phyloP scores from a whole-genome alignment of 2,113 vertebrate genomes.

The Actinemys pallida region DNA sequence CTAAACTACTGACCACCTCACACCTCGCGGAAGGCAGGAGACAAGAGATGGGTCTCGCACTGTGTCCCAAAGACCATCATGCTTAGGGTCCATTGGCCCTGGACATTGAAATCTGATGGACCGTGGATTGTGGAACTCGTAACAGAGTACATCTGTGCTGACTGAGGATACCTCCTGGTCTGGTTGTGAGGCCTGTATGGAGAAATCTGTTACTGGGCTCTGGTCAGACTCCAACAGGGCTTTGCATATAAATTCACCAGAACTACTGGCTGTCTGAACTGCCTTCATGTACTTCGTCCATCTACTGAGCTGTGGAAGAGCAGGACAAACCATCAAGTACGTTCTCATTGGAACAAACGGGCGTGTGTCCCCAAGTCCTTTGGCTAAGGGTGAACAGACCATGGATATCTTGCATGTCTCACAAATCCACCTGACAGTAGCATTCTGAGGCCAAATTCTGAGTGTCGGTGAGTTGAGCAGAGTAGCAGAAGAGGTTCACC shows the following conservation, averaged over 20 bases:
- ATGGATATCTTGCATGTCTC: not conserved
- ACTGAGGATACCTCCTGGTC: not conserved
- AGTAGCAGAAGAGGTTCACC: not conserved
- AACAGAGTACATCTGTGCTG: not conserved
- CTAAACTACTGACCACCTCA: not conserved
- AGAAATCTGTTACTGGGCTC: not conserved
- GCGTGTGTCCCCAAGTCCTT: not conserved
- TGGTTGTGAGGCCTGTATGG: not conserved
- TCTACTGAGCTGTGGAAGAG: no score
- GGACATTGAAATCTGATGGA: not conserved
- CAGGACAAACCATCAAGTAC: not conserved
- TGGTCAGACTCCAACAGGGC: not conserved
- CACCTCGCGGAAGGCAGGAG: not conserved
- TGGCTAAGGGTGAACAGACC: not conserved
- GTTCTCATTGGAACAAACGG: not conserved
- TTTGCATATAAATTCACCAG: not conserved
- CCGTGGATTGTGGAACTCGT: not conserved
- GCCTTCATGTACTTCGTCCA: not conserved
- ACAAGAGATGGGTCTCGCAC: not conserved
- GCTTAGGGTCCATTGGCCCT: not conserved
- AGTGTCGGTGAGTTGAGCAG: not conserved
- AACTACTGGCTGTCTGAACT: not conserved
- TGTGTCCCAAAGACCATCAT: not conserved
- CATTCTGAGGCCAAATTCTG: not conserved
- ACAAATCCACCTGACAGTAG: not conserved